Conservation (phyloP, 2,113 vertebrate genomes). For the Candoia aspera region DNA sequence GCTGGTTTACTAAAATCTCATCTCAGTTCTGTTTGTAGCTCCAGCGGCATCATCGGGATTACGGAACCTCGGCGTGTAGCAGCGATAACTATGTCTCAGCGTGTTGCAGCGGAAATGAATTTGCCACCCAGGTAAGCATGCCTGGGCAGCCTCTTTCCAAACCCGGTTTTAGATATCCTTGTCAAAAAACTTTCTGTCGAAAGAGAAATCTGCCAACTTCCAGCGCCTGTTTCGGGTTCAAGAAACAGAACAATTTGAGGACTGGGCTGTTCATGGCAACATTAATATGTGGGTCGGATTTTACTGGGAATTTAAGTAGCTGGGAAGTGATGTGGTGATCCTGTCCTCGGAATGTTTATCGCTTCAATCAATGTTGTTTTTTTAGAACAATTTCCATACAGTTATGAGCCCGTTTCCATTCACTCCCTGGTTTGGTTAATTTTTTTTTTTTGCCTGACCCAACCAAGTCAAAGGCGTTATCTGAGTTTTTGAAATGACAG, state of each 20-base stretch:
- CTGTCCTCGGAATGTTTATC: no score
- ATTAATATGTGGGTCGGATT: no score
- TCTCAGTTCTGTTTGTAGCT: slow-evolving; percentile 59
- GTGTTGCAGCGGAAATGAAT: slow-evolving; percentile 95
- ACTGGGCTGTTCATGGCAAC: no score
- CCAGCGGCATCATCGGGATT: slow-evolving; percentile 79
- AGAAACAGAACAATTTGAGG: no score
- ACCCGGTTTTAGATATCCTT: neutral
- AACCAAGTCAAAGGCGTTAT: neutral
- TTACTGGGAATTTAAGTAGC: no score
- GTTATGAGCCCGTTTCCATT: no score
- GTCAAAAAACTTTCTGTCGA: neutral
- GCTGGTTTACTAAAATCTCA: neutral
- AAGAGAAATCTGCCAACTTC: neutral
- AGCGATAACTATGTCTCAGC: slow-evolving; percentile 92
- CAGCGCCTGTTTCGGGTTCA: no score
- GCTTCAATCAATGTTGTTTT: no score
- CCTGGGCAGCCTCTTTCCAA: neutral
- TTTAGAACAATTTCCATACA: no score
- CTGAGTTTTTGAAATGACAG: neutral
- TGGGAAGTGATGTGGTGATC: no score
- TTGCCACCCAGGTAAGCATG: slow-evolving; percentile 81
- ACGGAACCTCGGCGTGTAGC: slow-evolving; percentile 95
- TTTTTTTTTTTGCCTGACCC: neutral
- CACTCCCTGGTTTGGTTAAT: neutral